Evolutionary conservation across 2,888 invertebrate species (phyloP).

Genomic region (Palloptera scutellata): DNA sequence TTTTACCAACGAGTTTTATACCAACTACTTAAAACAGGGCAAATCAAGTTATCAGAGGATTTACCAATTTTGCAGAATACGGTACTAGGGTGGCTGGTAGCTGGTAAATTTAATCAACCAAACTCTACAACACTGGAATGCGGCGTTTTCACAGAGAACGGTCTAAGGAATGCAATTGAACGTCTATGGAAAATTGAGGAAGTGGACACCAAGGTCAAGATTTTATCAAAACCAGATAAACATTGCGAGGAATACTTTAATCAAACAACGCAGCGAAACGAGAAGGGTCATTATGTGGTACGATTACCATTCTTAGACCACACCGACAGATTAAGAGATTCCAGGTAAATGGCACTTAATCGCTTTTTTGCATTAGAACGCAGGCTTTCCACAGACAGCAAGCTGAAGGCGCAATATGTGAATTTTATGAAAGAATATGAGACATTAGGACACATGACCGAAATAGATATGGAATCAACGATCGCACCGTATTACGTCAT

Average conservation of each 20-base stretch:
- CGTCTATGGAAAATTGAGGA: too few relatives aligned
- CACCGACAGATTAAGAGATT: too few relatives aligned
- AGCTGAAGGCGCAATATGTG: constrained; percentile 7
- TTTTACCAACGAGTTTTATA: constrained; percentile 31
- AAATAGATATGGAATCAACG: constrained; percentile 22
- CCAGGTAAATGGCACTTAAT: too few relatives aligned
- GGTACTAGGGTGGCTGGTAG: constrained; percentile 31
- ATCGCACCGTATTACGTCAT: constrained; percentile 25
- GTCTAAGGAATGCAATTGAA: too few relatives aligned
- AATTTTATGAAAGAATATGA: constrained; percentile 21
- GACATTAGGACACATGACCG: constrained; percentile 21
- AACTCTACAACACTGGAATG: background rate
- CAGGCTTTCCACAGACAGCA: too few relatives aligned
- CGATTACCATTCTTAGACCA: too few relatives aligned
- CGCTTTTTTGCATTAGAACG: too few relatives aligned
- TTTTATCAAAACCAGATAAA: too few relatives aligned
- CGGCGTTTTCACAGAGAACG: background rate
- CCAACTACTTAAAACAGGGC: constrained; percentile 17
- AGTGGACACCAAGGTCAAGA: too few relatives aligned
- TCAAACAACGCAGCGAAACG: too few relatives aligned
- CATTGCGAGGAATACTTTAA: too few relatives aligned
- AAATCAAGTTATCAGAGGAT: constrained; percentile 26
- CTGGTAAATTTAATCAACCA: constrained; percentile 20
- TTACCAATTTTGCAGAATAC: constrained; percentile 29
- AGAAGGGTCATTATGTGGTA: too few relatives aligned